Evolutionary conservation across 2,113 vertebrate genomes (phyloP), one percentile per base, ranked within the genome.

Genomic region (Oreotrochilus melanogaster): DNA sequence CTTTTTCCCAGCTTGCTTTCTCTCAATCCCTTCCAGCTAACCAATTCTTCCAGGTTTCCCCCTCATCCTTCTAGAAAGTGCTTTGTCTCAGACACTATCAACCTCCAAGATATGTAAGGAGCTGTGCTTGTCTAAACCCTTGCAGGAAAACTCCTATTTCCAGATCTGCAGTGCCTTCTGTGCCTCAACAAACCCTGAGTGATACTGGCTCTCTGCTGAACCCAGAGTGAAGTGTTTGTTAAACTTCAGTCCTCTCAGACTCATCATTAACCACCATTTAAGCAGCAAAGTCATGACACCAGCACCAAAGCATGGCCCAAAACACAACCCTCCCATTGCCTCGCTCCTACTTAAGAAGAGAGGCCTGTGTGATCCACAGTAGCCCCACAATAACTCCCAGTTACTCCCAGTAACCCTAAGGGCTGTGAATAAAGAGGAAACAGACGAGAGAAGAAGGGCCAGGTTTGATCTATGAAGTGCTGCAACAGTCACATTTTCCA

Each of bases 281-380:
- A 58, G 48, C 9, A 3, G 10, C 39, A 39, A 39, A 39, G 39
- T 39, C 39, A 39, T 39, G 28, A 24, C 27, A 48, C 10, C 58
- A 43, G 64, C 0, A 1, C 37, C 11, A 43, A 42, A 81, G 28
- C 11, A 37, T 13, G 31, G 22, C 23, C 39, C 30, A 66, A 58
- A 66, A 39, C 1, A 0, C 25, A 47, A 43, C 27, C 39, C 23
- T 48, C 30, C 11, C 8, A 39, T 39, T 39, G 39, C 8, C 25
- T 35, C 11, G 5, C 50, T 33, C 69, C 24, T 45, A 58, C 43
- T 64, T 19, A 35, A 33, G 18, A 58, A 33, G 43, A 13, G 21
- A 56, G 2, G 7, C 17, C 14, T 23, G 25, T 0, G 1, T 42
- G n/a, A 60, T 28, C 27, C 14, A 78, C 18, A 76, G 11, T 9